A percentile compares a stretch with the other conserved stretches of the same genome.
Conservation (phyloP, 2,888 invertebrate species). For the Meteorus colon region DNA sequence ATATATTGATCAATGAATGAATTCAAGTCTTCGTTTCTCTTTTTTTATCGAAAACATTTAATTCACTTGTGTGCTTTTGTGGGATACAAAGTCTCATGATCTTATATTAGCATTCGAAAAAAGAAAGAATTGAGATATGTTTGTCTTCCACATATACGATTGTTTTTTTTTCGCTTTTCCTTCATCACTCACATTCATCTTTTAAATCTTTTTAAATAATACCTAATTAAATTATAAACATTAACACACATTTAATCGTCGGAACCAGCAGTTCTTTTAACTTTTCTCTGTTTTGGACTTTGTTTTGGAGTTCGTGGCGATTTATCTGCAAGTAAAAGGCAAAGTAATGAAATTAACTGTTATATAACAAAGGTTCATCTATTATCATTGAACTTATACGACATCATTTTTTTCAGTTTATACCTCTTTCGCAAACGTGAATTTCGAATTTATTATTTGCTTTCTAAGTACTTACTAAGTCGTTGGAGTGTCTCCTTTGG, state of each 20-base stretch:
- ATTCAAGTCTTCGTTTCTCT: not conserved
- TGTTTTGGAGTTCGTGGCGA: conserved; percentile 80
- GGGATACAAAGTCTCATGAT: conserved; percentile 49
- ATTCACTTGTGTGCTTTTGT: conserved; percentile 40
- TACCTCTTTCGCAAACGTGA: conserved; percentile 10
- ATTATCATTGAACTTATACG: conserved; percentile 32
- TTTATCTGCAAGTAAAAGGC: conserved; percentile 78
- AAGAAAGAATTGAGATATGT: conserved; percentile 29
- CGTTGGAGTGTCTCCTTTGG: conserved; percentile 91
- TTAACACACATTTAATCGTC: conserved; percentile 75
- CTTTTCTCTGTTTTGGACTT: conserved; percentile 86
- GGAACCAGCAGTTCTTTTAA: conserved; percentile 83
- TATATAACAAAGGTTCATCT: conserved; percentile 33
- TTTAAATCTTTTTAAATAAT: conserved; percentile 49
- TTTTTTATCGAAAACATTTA: conserved; percentile 51
- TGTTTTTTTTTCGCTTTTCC: conserved; percentile 38
- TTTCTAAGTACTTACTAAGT: conserved; percentile 80
- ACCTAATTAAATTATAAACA: conserved; percentile 50
- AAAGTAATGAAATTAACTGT: conserved; percentile 29
- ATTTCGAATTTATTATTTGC: conserved; percentile 22
- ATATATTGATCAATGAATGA: not conserved
- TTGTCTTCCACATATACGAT: conserved; percentile 32
- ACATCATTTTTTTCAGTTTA: not conserved
- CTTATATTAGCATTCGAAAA: conserved; percentile 46
- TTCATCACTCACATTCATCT: conserved; percentile 50